phyloP scores from a whole-genome alignment of 2,797 vertebrate genomes.

The Varecia variegata region DNA sequence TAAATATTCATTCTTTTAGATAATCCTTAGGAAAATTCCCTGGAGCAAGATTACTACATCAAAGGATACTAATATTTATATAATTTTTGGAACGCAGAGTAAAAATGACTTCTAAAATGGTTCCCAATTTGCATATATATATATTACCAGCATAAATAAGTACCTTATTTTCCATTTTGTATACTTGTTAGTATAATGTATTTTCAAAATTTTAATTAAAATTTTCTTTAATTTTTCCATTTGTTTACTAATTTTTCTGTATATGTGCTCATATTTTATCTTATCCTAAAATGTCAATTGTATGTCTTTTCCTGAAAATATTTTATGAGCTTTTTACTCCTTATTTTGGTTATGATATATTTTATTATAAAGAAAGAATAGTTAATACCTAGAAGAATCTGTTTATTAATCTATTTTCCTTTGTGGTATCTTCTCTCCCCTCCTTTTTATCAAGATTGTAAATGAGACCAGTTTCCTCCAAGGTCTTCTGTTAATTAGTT shows the following conservation, averaged over 20 bases:
- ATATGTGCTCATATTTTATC: background rate
- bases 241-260: background rate
- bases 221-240: background rate
- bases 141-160: background rate
- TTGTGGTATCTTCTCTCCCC: background rate
- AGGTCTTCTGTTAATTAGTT: conserved; percentile 61
- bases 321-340: background rate
- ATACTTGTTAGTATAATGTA: background rate
- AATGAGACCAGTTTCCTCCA: conserved; percentile 43
- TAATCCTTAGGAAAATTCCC: background rate
- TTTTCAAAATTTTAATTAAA: background rate
- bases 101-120: background rate
- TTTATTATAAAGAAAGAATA: conserved; percentile 4
- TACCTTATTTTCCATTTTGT: background rate
- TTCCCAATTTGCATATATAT: background rate
- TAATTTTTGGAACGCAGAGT: background rate
- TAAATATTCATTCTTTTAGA: background rate
- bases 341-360: background rate
- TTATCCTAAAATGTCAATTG: background rate
- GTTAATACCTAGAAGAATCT: background rate
- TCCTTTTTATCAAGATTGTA: conserved; percentile 49
- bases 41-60: background rate
- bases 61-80: background rate
- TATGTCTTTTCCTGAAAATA: conserved; percentile 5
- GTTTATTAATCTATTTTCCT: conserved; percentile 12